These are phyloP conservation scores for Bhutanitis thaidina DNA, from an alignment of 2,888 invertebrate genomes.

Conservation along the genomic window DNA sequence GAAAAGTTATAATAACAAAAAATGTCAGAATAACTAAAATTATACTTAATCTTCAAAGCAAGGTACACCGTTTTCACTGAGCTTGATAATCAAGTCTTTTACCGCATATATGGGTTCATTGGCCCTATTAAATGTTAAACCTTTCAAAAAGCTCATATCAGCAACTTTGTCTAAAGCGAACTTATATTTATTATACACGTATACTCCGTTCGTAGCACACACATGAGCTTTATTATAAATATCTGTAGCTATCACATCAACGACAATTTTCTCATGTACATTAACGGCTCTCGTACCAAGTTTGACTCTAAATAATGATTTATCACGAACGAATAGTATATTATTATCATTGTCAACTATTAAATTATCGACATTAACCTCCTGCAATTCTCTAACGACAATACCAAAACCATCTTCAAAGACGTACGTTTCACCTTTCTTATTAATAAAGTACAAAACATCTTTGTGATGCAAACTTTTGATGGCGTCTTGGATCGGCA, in stretches of 20 bases:
- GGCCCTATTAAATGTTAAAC: slow-evolving; percentile 48
- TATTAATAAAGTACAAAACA: slow-evolving; percentile 51
- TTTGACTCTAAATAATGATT: slow-evolving; percentile 49
- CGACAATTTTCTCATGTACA: slow-evolving; percentile 46
- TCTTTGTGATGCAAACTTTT: slow-evolving; percentile 51
- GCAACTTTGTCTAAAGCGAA: slow-evolving; percentile 57
- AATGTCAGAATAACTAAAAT: too few species aligned
- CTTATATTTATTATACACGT: slow-evolving; percentile 62
- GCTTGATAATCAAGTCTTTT: slow-evolving; percentile 49
- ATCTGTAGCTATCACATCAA: slow-evolving; percentile 46
- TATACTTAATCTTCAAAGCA: slow-evolving; percentile 40
- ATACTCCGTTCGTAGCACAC: slow-evolving; percentile 50
- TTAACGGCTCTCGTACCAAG: slow-evolving; percentile 52
- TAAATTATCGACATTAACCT: slow-evolving; percentile 44
- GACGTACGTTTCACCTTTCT: slow-evolving; percentile 44
- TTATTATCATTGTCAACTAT: slow-evolving; percentile 58
- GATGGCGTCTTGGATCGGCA: slow-evolving; percentile 55
- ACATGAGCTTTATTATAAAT: slow-evolving; percentile 44
- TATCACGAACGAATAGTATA: slow-evolving; percentile 49
- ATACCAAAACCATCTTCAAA: slow-evolving; percentile 50
- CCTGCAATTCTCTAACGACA: slow-evolving; percentile 44
- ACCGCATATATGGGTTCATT: slow-evolving; percentile 58
- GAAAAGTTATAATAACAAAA: too few species aligned
- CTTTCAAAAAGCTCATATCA: slow-evolving; percentile 45
- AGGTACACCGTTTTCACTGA: slow-evolving; percentile 40